Base-by-base conservation (phyloP, 2,888 invertebrate genomes). In the Silvanus unidentatus region DNA sequence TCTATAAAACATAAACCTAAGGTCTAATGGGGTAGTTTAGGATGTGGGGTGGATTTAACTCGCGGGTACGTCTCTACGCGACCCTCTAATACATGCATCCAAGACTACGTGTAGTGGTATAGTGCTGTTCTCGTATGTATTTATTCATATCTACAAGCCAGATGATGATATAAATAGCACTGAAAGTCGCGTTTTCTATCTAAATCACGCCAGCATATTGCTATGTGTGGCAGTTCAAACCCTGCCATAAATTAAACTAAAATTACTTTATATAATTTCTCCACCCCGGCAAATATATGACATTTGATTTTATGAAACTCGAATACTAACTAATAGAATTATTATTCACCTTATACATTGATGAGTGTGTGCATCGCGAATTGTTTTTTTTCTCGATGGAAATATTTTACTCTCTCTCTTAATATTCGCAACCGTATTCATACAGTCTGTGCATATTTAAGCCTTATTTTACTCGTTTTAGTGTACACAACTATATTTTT, bases 101-200 rank as follows among this genome's bases (percentile, higher is more conserved):
- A 32, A 4, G n/a, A 3, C 10, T 32, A 5, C n/a, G 32, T 32
- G n/a, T 54, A 52, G 57, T 53, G 53, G 57, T 53, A 50, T 46
- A 43, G 49, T 47, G 50, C 63, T 61, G 54, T 54, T 63, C 57
- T 55, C 55, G 22, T 63, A 63, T 66, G 65, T 63, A 66, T 66
- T 66, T 66, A 66, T 68, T 67, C 67, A 67, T 67, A 67, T 66
- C 64, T 65, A 64, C 63, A 60, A 67, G 64, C 64, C 66, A 66
- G 65, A 66, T 66, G 66, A 68, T 67, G 65, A 66, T 67, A 68
- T 68, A 68, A 68, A 68, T 68, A 66, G 66, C 62, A 50, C 48
- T 58, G 61, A 66, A 69, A 68, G 66, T 67, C 66, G 66, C 65
- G 63, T 67, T 69, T 68, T 69, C 67, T 68, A 67, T 69, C 66